phyloP scores from a whole-genome alignment of 2,797 vertebrate species.

The Hyperoplus immaculatus region DNA sequence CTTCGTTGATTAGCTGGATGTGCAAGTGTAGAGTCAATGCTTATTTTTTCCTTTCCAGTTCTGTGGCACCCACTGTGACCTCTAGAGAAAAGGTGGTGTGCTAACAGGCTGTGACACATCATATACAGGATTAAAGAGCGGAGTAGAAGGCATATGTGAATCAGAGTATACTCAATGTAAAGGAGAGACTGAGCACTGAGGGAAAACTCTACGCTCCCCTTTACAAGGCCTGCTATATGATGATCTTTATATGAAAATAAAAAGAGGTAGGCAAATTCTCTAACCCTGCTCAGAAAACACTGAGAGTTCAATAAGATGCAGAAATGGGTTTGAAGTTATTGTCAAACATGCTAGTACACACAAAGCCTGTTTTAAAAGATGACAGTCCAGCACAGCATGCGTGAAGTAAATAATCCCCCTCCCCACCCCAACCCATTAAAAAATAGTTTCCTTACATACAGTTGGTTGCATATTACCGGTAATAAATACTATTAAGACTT shows the following conservation, averaged over 20 bases:
- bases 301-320: slow-evolving; percentile 51
- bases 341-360: slow-evolving; percentile 62
- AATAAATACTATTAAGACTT: slow-evolving; percentile 50
- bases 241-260: slow-evolving; percentile 69
- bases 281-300: slow-evolving; percentile 49
- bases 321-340: slow-evolving; percentile 50
- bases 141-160: slow-evolving; percentile 74
- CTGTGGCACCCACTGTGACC: slow-evolving; percentile 19
- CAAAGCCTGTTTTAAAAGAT: slow-evolving; percentile 58
- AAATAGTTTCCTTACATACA: slow-evolving; percentile 45
- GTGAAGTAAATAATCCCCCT: slow-evolving; percentile 38
- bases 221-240: slow-evolving; percentile 58
- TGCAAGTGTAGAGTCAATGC: slow-evolving; percentile 7
- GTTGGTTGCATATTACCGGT: slow-evolving; percentile 60
- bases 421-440: slow-evolving; percentile 34
- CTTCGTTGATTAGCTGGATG: slow-evolving; percentile 33
- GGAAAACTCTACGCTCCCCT: slow-evolving; percentile 47
- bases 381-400: slow-evolving; percentile 65
- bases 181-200: slow-evolving; percentile 60
- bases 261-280: slow-evolving; percentile 76
- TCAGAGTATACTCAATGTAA: slow-evolving; percentile 60
- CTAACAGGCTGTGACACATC: slow-evolving; percentile 25
- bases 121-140: slow-evolving; percentile 35
- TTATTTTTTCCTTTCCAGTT: slow-evolving; percentile 13
- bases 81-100: not conserved